A percentile compares a stretch with the other conserved stretches of the same genome.
phyloP scores from a whole-genome alignment of 2,888 invertebrate genomes.

The Rhagonycha lutea region DNA sequence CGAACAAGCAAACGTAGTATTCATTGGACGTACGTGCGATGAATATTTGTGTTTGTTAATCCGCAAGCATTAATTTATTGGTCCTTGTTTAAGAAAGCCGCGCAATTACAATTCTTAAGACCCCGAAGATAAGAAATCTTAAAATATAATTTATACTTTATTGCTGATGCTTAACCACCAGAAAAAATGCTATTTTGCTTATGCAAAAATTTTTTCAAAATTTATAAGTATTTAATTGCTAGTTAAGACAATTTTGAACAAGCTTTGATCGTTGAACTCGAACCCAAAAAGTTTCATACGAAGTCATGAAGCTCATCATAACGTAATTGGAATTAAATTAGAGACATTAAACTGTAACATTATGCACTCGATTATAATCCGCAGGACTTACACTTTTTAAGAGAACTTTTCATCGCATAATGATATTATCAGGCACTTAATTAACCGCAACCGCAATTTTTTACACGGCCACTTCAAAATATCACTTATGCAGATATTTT shows the following conservation, averaged over 20 bases:
- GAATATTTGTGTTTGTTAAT: slow-evolving; percentile 11
- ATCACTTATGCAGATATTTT: neutral
- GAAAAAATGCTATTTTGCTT: neutral
- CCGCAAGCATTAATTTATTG: neutral
- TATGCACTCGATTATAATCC: neutral
- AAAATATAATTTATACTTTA: slow-evolving; percentile 2
- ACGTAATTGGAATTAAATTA: neutral
- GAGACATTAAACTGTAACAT: neutral
- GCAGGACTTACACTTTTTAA: neutral
- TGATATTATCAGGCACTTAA: neutral
- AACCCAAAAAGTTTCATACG: neutral
- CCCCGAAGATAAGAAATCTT: neutral
- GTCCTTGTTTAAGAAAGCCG: neutral
- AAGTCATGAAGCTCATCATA: neutral
- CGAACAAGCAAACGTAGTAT: neutral
- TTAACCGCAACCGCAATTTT: neutral
- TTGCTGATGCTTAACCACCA: neutral
- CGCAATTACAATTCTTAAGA: slow-evolving; percentile 9
- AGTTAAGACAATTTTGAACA: neutral
- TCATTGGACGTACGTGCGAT: slow-evolving; percentile 11
- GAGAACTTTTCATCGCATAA: neutral
- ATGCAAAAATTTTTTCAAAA: neutral
- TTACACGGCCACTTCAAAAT: neutral
- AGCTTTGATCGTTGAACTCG: neutral
- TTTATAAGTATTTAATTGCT: neutral